Conservation (phyloP, 2,888 invertebrate genomes). For the Cryptosula pallasiana region DNA sequence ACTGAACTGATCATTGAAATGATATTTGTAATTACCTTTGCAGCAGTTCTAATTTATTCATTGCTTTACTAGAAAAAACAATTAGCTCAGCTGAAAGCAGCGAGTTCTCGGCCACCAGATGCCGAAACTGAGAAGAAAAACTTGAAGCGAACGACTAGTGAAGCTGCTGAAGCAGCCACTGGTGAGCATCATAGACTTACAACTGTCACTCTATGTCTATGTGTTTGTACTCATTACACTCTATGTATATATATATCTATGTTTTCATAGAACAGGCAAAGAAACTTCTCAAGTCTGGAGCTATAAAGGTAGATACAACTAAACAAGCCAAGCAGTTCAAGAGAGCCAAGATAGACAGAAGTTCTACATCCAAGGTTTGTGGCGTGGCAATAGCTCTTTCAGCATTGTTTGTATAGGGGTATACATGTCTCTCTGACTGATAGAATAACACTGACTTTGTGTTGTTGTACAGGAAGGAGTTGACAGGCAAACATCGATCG, state of each 20-base stretch:
- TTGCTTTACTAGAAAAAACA: conserved; percentile 7
- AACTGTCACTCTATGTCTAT: no score
- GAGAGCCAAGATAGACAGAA: not conserved
- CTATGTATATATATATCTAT: no score
- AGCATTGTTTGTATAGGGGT: no score
- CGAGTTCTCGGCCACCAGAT: not conserved
- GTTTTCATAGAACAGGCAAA: conserved; percentile 23
- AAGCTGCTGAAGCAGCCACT: conserved; percentile 14
- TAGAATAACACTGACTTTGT: no score
- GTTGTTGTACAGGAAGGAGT: not conserved
- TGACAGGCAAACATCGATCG: conserved; percentile 2
- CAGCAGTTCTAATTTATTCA: not conserved
- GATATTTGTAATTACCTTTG: no score
- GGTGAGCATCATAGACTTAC: no score
- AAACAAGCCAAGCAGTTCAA: conserved; percentile 18
- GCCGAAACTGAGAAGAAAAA: conserved; percentile 12
- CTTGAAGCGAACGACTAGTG: conserved; percentile 4
- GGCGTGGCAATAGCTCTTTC: no score
- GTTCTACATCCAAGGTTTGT: not conserved
- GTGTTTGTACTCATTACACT: no score
- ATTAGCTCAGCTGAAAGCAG: conserved; percentile 2
- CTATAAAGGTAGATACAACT: conserved; percentile 13
- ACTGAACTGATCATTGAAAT: no score
- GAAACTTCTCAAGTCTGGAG: conserved; percentile 24
- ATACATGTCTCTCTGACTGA: no score